Base-by-base conservation (phyloP, 1,140 invertebrate genomes). In the Archivesica marissinica region DNA sequence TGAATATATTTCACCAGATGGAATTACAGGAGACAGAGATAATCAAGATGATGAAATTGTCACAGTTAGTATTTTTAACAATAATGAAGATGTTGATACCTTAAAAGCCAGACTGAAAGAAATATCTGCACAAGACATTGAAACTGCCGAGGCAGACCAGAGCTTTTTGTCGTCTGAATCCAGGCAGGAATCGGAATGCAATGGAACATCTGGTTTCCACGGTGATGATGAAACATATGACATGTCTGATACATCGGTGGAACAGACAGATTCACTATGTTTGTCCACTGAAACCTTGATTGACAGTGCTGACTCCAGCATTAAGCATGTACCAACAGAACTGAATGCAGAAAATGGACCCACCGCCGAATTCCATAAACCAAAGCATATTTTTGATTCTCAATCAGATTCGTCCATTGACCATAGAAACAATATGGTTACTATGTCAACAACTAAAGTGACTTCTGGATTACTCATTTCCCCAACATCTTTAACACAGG, bases 391-490 rank as follows among this genome's bases (percentile, higher is more conserved):
- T 23, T 77, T 72, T 38, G 74, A 54, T 20, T 39, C 56, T 7
- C 35, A 15, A 13, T 30, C 47, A 2, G 25, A 70, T 54, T 47
- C 56, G 39, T 20, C 28, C 23, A 17, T 61, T 76, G 28, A 30
- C 2, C 20, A 76, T 64, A 30, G 39, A 28, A 84, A 84, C 28
- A 54, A 68, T 28, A 15, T 50, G 35, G 64, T 78, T 52, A 66
- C 82, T 54, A 68, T 68, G 59, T 75, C 61, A 33, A 74, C 70
- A 33, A 75, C 80, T 28, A 78, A 83, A 35, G 85, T 90, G n/a
- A 87, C 87, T 41, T 86, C 89, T 70, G 89, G 91, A 47, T 79
- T 91, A 59, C 44, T 91, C 17, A 90, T 90, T 64, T 90, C 89
- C 11, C 91, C 91, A 13, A 85, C 88, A 66, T 85, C 88, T 15